Conservation (phyloP, 2,113 vertebrate genomes). For the Platysternon megacephalum region DNA sequence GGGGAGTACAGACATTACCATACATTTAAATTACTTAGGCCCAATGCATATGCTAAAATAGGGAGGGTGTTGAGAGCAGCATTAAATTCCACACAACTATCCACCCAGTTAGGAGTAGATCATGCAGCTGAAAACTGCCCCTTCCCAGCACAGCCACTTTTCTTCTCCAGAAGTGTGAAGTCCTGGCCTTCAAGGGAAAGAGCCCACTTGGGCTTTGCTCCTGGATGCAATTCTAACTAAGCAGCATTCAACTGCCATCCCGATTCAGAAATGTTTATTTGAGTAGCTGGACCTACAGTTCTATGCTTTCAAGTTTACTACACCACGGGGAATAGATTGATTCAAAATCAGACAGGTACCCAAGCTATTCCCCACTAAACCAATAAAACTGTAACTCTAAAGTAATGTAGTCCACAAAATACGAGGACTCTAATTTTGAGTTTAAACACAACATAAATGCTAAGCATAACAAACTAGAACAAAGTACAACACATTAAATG, state of each 20-base stretch:
- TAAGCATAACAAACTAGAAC: neutral
- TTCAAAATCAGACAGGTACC: neutral
- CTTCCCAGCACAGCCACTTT: neutral
- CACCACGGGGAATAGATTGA: neutral
- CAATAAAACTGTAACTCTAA: neutral
- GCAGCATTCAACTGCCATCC: accelerated
- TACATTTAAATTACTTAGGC: neutral
- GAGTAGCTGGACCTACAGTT: neutral
- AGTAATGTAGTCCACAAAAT: neutral
- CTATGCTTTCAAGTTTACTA: accelerated
- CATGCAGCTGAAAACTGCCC: neutral
- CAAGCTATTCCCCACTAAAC: constrained; percentile 5
- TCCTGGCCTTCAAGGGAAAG: neutral
- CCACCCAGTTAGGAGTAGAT: neutral
- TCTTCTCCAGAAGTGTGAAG: neutral
- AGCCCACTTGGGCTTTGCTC: accelerated
- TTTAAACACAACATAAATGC: neutral
- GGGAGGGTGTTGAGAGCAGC: neutral
- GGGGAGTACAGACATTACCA: neutral
- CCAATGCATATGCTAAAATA: neutral
- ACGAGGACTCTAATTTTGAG: neutral
- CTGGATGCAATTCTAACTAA: neutral
- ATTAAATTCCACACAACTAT: neutral
- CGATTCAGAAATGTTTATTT: neutral
- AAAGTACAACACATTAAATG: neutral